phyloP scores from a whole-genome alignment of 2,113 vertebrate species.

The Mesembrinibis cayennensis region DNA sequence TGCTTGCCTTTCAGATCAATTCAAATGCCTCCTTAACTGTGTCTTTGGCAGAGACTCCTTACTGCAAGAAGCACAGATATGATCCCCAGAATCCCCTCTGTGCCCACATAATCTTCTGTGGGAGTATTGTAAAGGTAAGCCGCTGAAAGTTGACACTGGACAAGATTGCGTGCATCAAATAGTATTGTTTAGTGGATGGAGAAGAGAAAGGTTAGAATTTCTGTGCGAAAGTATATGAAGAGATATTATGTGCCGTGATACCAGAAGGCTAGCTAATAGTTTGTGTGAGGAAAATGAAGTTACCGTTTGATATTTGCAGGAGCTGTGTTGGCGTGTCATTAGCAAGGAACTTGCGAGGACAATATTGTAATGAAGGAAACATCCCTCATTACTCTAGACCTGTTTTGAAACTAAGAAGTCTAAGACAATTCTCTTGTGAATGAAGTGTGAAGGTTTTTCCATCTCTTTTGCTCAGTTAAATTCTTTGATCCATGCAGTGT shows the following conservation, averaged over 20 bases:
- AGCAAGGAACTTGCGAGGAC: neutral
- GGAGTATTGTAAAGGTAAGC: conserved; percentile 82
- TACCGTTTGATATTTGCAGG: neutral
- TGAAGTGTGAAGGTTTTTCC: neutral
- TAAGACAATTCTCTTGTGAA: neutral
- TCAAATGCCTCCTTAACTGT: conserved; percentile 86
- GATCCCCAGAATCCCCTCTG: conserved; percentile 95
- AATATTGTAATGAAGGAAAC: neutral
- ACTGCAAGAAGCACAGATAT: conserved; percentile 82
- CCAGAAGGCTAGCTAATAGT: neutral
- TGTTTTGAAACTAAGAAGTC: neutral
- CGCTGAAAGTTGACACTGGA: neutral
- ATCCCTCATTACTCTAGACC: neutral
- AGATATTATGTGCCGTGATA: neutral
- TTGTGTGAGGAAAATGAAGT: neutral
- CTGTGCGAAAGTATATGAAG: neutral
- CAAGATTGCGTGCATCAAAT: neutral
- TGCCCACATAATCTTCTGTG: conserved; percentile 88
- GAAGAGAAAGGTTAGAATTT: neutral
- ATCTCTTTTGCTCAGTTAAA: neutral
- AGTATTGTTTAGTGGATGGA: neutral
- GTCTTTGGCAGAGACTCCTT: conserved; percentile 91
- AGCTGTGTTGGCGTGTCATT: neutral
- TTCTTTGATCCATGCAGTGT: neutral
- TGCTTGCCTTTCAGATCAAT: conserved; percentile 78